Evolutionary conservation across 2,113 vertebrate species (phyloP), one percentile per base, ranked within the genome.

Genomic region (Pipa parva): DNA sequence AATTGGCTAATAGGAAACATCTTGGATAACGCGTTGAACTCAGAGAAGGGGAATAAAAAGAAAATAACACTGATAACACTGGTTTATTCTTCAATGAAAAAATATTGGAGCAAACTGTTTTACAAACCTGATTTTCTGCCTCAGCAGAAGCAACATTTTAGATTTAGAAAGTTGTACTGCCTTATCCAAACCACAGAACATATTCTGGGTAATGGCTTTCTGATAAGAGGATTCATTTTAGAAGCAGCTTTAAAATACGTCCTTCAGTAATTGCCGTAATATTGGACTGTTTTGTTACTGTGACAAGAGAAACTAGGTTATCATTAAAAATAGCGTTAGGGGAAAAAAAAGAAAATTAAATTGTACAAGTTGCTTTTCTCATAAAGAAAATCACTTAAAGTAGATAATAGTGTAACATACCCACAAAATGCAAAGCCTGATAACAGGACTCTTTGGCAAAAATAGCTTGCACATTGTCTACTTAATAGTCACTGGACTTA

Each of bases 281-380:
- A 58, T 71, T 77, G 72, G 74, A 73, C 13, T 1, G 67, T 4
- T 69, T 50, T 73, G 71, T 4, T 72, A 72, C 62, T n/a, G 46
- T 2, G 64, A 73, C 48, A 50, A 12, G 62, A 22, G 72, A 62
- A 72, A 12, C 37, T 28, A 42, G 50, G 55, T 22, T 67, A 33
- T 46, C 64, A 63, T 69, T 70, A 46, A 26, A 1, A 1, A 49
- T 72, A 68, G 57, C 67, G 15, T 12, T 0, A 54, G 49, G 33
- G 25, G 71, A 71, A 46, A 73, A 61, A 71, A 77, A 71, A 68
- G 59, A 46, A 67, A 69, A 76, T 58, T 42, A 72, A 69, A 76
- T 49, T 68, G 29, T 68, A 48, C 25, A 64, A 74, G 49, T 56
- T 39, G 56, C 33, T 72, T 0, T 5, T 0, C 12, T 17, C 39